Evolutionary conservation across 2,113 vertebrate genomes (phyloP).

Genomic region (Okapia johnstoni): DNA sequence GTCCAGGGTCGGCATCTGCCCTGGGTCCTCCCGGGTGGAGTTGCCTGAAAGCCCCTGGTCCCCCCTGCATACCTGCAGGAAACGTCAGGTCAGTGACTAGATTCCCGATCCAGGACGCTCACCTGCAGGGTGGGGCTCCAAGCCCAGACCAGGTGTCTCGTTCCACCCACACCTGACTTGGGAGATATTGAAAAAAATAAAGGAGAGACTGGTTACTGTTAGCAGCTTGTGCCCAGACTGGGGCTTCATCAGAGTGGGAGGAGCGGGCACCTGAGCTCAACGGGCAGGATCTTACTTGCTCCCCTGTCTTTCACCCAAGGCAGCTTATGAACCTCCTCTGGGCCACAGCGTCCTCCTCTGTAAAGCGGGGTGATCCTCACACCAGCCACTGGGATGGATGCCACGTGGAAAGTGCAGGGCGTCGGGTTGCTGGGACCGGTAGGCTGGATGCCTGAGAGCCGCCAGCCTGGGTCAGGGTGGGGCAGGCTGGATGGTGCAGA

Average conservation of each 20-base stretch:
- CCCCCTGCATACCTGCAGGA: background rate
- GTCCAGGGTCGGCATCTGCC: background rate
- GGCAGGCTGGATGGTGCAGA: fast-evolving
- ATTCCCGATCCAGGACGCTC: fast-evolving
- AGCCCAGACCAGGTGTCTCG: fast-evolving
- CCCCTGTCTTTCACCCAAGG: background rate
- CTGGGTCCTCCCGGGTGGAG: no score
- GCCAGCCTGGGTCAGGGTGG: fast-evolving
- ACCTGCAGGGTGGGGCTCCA: no score
- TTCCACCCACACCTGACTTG: background rate
- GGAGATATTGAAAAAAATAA: background rate
- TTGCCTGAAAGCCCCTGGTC: background rate
- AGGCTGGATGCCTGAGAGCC: background rate
- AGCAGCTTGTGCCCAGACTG: fast-evolving
- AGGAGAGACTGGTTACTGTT: background rate
- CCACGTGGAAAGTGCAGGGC: fast-evolving
- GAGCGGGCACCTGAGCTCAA: background rate
- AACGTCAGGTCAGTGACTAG: fast-evolving
- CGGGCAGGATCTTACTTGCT: fast-evolving
- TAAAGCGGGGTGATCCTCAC: background rate
- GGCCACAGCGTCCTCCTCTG: background rate
- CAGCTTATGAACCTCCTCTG: background rate
- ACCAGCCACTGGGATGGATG: no score
- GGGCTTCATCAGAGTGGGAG: background rate
- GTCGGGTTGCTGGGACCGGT: fast-evolving